Conservation (phyloP, 2,888 invertebrate genomes). For the Rotaria sp. region DNA sequence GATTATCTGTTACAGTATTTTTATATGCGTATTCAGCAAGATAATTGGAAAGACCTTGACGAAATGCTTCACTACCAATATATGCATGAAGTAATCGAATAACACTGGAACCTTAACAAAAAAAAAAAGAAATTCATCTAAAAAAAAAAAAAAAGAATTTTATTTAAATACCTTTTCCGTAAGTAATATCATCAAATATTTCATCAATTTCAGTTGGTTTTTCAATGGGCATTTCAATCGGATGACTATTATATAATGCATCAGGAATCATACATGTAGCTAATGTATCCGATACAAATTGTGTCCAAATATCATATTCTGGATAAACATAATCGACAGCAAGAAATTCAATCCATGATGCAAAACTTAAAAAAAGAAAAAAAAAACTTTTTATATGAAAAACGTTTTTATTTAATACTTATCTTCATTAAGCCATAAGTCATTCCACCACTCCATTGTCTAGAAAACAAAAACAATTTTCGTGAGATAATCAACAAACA, state of each 20-base stretch:
- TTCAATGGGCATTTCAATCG: slow-evolving; percentile 70
- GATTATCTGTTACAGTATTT: slow-evolving; percentile 83
- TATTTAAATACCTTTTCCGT: slow-evolving; percentile 68
- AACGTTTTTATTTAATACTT: not conserved
- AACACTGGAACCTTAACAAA: slow-evolving; percentile 70
- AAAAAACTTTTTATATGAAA: not conserved
- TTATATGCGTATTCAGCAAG: slow-evolving; percentile 75
- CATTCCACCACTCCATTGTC: slow-evolving; percentile 80
- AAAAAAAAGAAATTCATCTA: not conserved
- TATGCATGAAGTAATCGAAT: slow-evolving; percentile 87
- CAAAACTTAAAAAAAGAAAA: slow-evolving; percentile 65
- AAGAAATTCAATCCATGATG: slow-evolving; percentile 86
- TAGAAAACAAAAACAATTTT: not conserved
- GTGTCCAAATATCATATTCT: slow-evolving; percentile 91
- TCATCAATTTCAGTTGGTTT: slow-evolving; percentile 91
- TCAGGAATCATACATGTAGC: slow-evolving; percentile 70
- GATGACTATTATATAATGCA: slow-evolving; percentile 78
- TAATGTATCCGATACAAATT: slow-evolving; percentile 81
- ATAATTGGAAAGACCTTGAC: slow-evolving; percentile 82
- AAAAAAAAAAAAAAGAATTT: not conserved
- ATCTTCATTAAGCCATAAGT: slow-evolving; percentile 54
- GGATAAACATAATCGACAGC: slow-evolving; percentile 86
- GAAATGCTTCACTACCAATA: slow-evolving; percentile 82
- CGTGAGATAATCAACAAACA: no score
- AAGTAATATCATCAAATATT: slow-evolving; percentile 93